Percentiles rank a stretch among this genome's conserved stretches.
Conservation (phyloP, 2,797 vertebrate species). For the Balearica regulorum region DNA sequence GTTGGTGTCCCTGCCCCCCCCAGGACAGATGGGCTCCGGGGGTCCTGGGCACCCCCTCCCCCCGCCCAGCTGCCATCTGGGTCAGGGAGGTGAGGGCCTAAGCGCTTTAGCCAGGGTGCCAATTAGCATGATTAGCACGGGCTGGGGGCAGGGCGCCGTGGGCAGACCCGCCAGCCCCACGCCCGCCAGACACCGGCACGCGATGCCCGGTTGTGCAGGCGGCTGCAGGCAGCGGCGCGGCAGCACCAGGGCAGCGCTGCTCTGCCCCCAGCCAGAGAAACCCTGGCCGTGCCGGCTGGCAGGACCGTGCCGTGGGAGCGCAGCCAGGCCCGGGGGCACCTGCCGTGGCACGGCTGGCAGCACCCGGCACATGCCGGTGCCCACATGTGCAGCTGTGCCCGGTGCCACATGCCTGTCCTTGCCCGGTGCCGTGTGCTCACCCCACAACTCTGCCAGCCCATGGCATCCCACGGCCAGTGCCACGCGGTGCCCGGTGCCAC, state of each 20-base stretch:
- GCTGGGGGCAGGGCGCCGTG: not conserved
- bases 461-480: accelerated
- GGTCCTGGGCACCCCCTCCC: not conserved
- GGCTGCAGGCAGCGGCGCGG: not conserved
- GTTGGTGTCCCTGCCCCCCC: not conserved
- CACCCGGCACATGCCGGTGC: not conserved
- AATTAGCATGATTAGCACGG: conserved; percentile 12
- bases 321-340: not conserved
- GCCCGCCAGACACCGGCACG: not conserved
- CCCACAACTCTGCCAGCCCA: not conserved
- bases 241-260: not conserved
- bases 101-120: conserved; percentile 56
- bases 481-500: accelerated
- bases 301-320: accelerated
- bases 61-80: conserved; percentile 40
- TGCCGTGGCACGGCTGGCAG: not conserved
- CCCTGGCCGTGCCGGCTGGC: not conserved
- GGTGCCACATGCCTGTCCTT: not conserved
- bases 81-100: conserved; percentile 38
- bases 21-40: conserved; percentile 1
- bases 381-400: not conserved
- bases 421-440: not conserved
- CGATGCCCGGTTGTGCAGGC: too few relatives aligned
- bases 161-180: not conserved
- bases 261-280: not conserved